These are phyloP conservation scores for Pachyseris speciosa DNA, from an alignment of 64 coral and sea anemone genomes.

Conservation along the genomic window DNA sequence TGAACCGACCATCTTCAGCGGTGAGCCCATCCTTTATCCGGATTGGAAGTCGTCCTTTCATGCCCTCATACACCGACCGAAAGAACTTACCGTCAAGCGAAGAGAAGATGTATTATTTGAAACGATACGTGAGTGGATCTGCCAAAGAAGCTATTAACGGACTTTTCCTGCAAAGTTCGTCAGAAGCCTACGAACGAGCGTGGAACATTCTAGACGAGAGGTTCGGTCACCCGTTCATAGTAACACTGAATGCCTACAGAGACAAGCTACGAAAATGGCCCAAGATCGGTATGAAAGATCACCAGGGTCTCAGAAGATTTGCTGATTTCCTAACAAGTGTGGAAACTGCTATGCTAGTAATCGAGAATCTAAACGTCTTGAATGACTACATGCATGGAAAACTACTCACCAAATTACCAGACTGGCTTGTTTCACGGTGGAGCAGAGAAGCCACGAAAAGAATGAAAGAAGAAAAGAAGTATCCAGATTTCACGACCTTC, in stretches of 20 bases:
- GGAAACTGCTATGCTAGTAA: not conserved
- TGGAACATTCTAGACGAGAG: not conserved
- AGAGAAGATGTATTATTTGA: slow-evolving; percentile 24
- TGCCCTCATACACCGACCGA: not conserved
- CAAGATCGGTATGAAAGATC: no score
- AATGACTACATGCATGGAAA: not conserved
- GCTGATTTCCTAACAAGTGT: no score
- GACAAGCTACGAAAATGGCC: not conserved
- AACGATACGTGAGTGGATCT: not conserved
- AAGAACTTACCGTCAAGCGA: slow-evolving; percentile 1
- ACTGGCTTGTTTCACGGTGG: not conserved
- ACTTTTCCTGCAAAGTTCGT: slow-evolving; percentile 1
- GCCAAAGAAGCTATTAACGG: slow-evolving; percentile 2
- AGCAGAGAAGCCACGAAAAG: not conserved
- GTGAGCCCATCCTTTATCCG: slow-evolving; percentile 18
- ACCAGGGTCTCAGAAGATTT: no score
- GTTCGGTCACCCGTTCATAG: not conserved
- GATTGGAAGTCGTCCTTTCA: slow-evolving; percentile 34
- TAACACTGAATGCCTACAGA: not conserved
- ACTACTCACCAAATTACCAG: not conserved
- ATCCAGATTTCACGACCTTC: not conserved
- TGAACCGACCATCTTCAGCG: slow-evolving; percentile 16
- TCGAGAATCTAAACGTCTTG: not conserved
- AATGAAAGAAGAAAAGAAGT: not conserved
- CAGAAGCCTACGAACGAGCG: not conserved